Evolutionary conservation across 1,140 invertebrate genomes (phyloP), one percentile per base, ranked within the genome.

Genomic region (Psilanteris sp.): DNA sequence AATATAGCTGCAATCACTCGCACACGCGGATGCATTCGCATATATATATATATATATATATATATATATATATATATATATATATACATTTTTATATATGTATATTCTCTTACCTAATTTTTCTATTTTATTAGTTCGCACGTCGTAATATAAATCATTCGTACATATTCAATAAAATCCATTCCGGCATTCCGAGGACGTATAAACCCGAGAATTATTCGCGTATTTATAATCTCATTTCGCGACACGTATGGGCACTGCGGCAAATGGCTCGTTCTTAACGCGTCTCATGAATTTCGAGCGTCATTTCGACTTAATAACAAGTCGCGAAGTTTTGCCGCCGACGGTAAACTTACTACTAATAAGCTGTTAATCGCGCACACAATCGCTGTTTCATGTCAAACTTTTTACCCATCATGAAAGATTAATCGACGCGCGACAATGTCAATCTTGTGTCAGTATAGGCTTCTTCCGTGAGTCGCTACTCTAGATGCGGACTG

Each of bases 141-240:
- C 41, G 32, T 68, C 64, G 26, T 68, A 57, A 57, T 16, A 7
- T 68, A 68, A 68, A 68, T 68, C 43, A 48, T 16, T 13, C 29
- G 10, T 39, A 16, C 11, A 31, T 55, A 57, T 50, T 48, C 41
- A 50, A 68, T 68, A 68, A 57, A 57, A 50, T 55, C 29, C 39
- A 26, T 43, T 48, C 9, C 20, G 2, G 20, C 9, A 7, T 16
- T 11, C 24, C 9, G 4, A 5, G 9, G n/a, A 9, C 32, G 14
- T 24, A 50, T 59, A 59, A 62, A 52, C 5, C 11, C 26, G 39
- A 20, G 11, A 14, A 39, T 44, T 43, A 44, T 50, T 37, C 41
- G 37, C 27, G 48, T 57, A 41, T 68, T 57, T 68, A 66, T 54
- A 66, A 55, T 48, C 13, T 18, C 27, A 18, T 41, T 43, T 29